Conservation (phyloP, 2,888 invertebrate species). For the Lasiommata megera region DNA sequence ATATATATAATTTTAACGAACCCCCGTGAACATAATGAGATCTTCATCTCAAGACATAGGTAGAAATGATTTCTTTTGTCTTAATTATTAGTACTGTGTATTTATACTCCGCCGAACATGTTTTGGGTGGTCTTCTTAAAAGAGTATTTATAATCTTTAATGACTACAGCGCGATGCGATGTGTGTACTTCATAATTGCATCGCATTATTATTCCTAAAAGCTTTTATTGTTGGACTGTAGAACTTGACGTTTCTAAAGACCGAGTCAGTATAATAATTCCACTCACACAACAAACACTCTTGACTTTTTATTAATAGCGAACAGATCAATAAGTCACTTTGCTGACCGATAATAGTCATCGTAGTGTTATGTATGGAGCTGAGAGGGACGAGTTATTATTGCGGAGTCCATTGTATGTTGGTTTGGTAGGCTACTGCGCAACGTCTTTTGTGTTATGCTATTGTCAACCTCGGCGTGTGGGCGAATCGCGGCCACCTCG, state of each 20-base stretch:
- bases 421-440: conserved; percentile 60
- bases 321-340: conserved; percentile 53
- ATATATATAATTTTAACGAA: conserved; percentile 76
- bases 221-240: background rate
- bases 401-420: conserved; percentile 63
- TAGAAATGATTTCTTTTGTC: conserved; percentile 55
- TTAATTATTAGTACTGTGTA: conserved; percentile 33
- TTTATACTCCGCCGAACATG: conserved; percentile 29
- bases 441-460: conserved; percentile 51
- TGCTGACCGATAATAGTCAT: conserved; percentile 55
- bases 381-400: conserved; percentile 43
- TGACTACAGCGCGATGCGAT: background rate
- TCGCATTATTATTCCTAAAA: conserved; percentile 1
- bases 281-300: conserved; percentile 15
- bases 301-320: conserved; percentile 33
- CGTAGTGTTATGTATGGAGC: conserved; percentile 34
- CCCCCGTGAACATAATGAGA: conserved; percentile 72
- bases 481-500: conserved; percentile 49
- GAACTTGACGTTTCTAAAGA: background rate
- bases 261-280: conserved; percentile 5
- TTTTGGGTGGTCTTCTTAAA: conserved; percentile 56
- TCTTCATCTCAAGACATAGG: conserved; percentile 52
- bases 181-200: background rate
- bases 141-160: background rate
- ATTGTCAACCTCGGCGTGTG: conserved; percentile 57